Base-by-base conservation (phyloP, 2,113 vertebrate genomes). In the Peromyscus leucopus region DNA sequence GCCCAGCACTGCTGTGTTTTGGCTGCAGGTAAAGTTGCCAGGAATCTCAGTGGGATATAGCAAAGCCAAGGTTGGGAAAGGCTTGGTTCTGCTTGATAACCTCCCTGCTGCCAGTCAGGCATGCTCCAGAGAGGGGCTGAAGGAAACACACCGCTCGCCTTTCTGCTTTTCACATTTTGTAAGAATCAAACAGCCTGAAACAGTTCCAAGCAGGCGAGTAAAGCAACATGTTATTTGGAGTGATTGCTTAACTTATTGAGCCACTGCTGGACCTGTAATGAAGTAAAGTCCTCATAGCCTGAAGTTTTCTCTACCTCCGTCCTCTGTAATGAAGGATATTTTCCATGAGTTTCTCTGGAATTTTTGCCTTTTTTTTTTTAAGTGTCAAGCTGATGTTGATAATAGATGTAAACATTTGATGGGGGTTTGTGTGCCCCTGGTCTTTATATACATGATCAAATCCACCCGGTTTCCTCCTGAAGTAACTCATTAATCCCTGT, bases 241-340 rank as follows among this genome's bases (percentile, higher is more conserved):
- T 95, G 89, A 97, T 93, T 96, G 97, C 96, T 97, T 97, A 83
- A 96, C 96, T 95, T 93, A 96, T 95, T 86, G 94, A 97, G 89
- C 94, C 57, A 89, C 59, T 78, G 69, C 92, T 79, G 90, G 94
- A 90, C 69, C 93, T 83, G 96, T 90, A 91, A 65, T 97, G 97
- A 98, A 98, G 94, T 97, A 76, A 71, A 89, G 95, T 75, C 76
- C 57, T 97, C 80, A 67, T 84, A 92, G 94, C 93, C 86, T 0
- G 96, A 94, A 83, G 51, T 96, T 76, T 95, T 96, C 75, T 24
- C 67, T 92, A 78, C 76, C 95, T 33, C 90, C 91, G 72, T 93
- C 84, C 94, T 95, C 93, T 90, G 84, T 33, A 97, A 91, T 92
- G 42, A 89, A 87, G 94, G 76, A 65, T 86, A 74, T 95, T 96